Evolutionary conservation across 1,140 invertebrate species (phyloP).

Genomic region (Diorhabda carinulata): DNA sequence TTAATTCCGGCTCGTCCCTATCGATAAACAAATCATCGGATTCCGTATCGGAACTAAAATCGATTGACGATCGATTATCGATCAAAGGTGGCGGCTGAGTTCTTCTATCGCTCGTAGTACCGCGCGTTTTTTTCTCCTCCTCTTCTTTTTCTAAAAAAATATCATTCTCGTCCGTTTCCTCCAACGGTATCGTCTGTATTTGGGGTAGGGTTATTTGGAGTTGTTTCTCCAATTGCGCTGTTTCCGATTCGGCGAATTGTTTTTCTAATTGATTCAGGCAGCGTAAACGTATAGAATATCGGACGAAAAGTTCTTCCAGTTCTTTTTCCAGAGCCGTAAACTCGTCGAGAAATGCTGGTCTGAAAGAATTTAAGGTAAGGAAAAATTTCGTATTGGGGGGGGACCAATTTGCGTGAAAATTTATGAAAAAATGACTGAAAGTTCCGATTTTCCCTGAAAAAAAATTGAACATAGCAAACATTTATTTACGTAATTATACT

Average conservation of each 20-base stretch:
- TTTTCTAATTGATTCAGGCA: constrained; percentile 81
- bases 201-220: constrained; percentile 35
- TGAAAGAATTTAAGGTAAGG: constrained; percentile 39
- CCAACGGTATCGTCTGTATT: constrained; percentile 40
- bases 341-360: constrained; percentile 96
- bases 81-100: constrained; percentile 27
- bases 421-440: too few species aligned
- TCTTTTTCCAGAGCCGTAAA: constrained; percentile 89
- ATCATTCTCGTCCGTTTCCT: constrained; percentile 29
- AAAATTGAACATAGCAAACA: too few species aligned
- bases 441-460: too few species aligned
- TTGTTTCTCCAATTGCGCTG: constrained; percentile 47
- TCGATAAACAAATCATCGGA: constrained; percentile 45
- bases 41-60: constrained; percentile 42
- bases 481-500: too few species aligned
- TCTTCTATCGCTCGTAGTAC: constrained; percentile 37
- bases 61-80: constrained; percentile 38
- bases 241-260: constrained; percentile 66
- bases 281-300: constrained; percentile 83
- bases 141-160: constrained; percentile 30
- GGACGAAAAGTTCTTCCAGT: constrained; percentile 77
- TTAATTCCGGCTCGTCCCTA: constrained; percentile 45
- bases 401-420: too few species aligned
- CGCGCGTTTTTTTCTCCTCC: constrained; percentile 35
- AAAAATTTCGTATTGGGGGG: too few species aligned